Percentiles rank a stretch among this genome's conserved stretches.
Evolutionary conservation across 2,888 invertebrate genomes (phyloP).

Genomic region (Nowickia ferox): DNA sequence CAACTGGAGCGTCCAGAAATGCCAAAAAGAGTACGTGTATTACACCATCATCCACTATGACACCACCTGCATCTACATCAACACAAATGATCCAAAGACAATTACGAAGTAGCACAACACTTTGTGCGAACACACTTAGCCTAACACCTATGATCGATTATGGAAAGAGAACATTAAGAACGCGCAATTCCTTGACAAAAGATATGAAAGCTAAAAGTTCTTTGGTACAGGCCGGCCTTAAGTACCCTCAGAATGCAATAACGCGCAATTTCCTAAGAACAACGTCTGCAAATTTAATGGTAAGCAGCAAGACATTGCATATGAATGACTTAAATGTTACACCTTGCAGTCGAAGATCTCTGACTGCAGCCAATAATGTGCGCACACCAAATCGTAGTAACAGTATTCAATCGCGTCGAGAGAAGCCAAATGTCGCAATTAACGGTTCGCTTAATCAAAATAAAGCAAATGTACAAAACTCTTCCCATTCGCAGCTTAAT

Average conservation of each 20-base stretch:
- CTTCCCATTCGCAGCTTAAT: slow-evolving; percentile 46
- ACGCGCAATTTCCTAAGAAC: slow-evolving; percentile 56
- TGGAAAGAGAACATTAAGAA: slow-evolving; percentile 80
- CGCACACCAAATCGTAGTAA: slow-evolving; percentile 30
- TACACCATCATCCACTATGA: slow-evolving; percentile 45
- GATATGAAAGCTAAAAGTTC: slow-evolving; percentile 76
- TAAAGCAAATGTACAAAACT: slow-evolving; percentile 36
- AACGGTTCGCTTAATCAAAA: slow-evolving; percentile 42
- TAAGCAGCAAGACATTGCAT: slow-evolving; percentile 25
- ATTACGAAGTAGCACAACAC: slow-evolving; percentile 78
- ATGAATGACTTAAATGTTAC: slow-evolving; percentile 62
- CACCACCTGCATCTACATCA: slow-evolving; percentile 50
- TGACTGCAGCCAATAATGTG: slow-evolving; percentile 9
- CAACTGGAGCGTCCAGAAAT: slow-evolving; percentile 60
- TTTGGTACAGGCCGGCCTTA: slow-evolving; percentile 54
- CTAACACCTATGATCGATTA: slow-evolving; percentile 74
- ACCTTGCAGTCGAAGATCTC: slow-evolving; percentile 53
- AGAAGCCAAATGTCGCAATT: slow-evolving; percentile 21
- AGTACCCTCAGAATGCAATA: slow-evolving; percentile 57
- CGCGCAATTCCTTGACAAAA: slow-evolving; percentile 78
- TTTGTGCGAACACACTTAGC: slow-evolving; percentile 50
- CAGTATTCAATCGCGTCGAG: slow-evolving; percentile 56
- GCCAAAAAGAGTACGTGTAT: slow-evolving; percentile 59
- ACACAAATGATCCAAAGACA: slow-evolving; percentile 78
- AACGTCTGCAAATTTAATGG: slow-evolving; percentile 52